Conservation (phyloP, 2,113 vertebrate genomes). For the Pardalotus punctatus region DNA sequence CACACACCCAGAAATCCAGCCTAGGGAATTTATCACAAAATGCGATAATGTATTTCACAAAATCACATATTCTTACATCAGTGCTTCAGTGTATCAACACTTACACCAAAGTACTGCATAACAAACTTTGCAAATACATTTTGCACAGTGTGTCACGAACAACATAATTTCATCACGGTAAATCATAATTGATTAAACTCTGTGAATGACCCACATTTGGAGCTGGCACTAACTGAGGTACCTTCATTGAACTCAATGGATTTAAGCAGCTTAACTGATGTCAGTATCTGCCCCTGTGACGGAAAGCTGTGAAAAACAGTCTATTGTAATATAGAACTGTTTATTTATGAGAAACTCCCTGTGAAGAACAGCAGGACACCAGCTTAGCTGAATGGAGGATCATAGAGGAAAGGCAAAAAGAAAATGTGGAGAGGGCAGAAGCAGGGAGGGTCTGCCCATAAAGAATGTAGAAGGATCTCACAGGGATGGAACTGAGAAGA, state of each 20-base stretch:
- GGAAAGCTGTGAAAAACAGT: conserved; percentile 10
- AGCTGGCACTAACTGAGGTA: not conserved
- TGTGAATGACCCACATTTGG: not conserved
- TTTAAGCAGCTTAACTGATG: not conserved
- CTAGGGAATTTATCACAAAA: not conserved
- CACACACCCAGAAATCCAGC: not conserved
- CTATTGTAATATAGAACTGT: not conserved
- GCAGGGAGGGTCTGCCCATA: not conserved
- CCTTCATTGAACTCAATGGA: not conserved
- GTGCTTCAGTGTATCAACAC: not conserved
- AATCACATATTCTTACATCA: not conserved
- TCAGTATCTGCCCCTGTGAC: not conserved
- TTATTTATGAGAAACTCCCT: not conserved
- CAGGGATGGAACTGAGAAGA: not conserved
- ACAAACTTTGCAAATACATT: not conserved
- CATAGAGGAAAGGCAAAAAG: not conserved
- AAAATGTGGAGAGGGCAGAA: not conserved
- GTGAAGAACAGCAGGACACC: not conserved
- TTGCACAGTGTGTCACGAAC: not conserved
- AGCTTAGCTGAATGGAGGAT: not conserved
- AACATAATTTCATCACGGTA: not conserved
- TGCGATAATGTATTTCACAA: not conserved
- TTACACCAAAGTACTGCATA: not conserved
- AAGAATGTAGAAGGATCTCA: not conserved
- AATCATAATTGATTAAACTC: not conserved